These are phyloP conservation scores for Drosophila albomicans DNA, from an alignment of 1,140 invertebrate species.

Conservation along the genomic window DNA sequence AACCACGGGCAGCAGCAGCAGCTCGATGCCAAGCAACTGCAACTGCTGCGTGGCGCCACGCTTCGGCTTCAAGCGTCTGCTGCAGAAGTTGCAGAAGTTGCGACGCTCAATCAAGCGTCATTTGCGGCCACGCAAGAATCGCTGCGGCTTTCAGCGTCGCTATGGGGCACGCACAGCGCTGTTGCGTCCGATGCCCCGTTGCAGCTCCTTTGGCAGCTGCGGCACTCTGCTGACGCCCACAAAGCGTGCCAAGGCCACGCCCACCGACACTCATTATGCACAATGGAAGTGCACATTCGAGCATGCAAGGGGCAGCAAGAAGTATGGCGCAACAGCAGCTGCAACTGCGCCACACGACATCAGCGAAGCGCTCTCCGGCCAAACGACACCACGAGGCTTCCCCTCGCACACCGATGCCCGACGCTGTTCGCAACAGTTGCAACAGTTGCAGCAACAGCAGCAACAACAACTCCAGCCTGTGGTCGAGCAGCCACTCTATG, in stretches of 20 bases:
- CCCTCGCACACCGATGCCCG: slow-evolving; percentile 68
- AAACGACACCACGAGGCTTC: slow-evolving; percentile 66
- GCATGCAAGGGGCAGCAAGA: slow-evolving; percentile 15
- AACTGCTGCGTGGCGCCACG: slow-evolving; percentile 30
- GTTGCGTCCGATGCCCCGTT: slow-evolving; percentile 68
- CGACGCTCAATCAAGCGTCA: slow-evolving; percentile 40
- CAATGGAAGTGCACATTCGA: slow-evolving; percentile 78
- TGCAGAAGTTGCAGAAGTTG: slow-evolving; percentile 48
- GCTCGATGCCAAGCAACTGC: slow-evolving; percentile 5
- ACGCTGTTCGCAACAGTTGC: slow-evolving; percentile 25
- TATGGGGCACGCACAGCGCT: slow-evolving; percentile 11
- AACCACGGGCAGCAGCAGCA: background rate
- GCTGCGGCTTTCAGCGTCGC: slow-evolving; percentile 26
- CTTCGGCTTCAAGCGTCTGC: slow-evolving; percentile 29
- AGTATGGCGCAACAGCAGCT: background rate
- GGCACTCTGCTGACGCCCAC: slow-evolving; percentile 54
- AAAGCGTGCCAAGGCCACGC: slow-evolving; percentile 17
- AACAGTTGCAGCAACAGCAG: background rate
- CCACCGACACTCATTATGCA: slow-evolving; percentile 53
- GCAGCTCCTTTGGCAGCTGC: slow-evolving; percentile 67
- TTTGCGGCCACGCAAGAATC: slow-evolving; percentile 39
- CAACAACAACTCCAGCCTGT: background rate
- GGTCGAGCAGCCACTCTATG: slow-evolving; percentile 46
- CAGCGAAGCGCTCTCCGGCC: slow-evolving; percentile 59
- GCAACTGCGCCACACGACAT: slow-evolving; percentile 54